Evolutionary conservation across 2,113 vertebrate species (phyloP).

Genomic region (Callopanchax toddi): DNA sequence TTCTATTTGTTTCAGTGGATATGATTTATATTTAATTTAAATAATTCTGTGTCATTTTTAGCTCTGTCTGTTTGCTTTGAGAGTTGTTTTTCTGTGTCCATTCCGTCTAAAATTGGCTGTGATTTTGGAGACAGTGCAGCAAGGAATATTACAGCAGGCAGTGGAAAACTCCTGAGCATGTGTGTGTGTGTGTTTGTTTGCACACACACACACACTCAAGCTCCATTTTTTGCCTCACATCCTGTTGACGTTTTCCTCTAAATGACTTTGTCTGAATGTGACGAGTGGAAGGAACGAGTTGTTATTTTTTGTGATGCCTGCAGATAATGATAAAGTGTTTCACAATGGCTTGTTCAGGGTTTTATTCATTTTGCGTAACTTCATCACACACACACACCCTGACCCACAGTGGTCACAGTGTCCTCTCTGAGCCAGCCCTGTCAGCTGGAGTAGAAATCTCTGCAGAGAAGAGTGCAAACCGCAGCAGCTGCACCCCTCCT

Average conservation of each 20-base stretch:
- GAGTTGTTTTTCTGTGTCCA: slow-evolving; percentile 24
- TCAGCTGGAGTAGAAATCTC: slow-evolving; percentile 44
- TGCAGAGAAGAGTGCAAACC: slow-evolving; percentile 37
- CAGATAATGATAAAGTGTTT: slow-evolving; percentile 3
- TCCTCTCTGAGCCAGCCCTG: slow-evolving; percentile 41
- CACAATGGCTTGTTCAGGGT: neutral
- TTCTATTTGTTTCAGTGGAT: slow-evolving; percentile 2
- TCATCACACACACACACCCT: neutral
- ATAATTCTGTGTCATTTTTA: neutral
- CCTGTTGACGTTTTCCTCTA: slow-evolving; percentile 42
- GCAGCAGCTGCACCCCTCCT: slow-evolving; percentile 14
- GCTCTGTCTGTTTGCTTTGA: neutral
- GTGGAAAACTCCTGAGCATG: slow-evolving; percentile 70
- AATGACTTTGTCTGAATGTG: slow-evolving; percentile 29
- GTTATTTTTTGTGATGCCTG: slow-evolving; percentile 14
- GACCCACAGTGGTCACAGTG: slow-evolving; percentile 45
- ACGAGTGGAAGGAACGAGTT: slow-evolving; percentile 18
- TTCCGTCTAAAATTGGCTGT: slow-evolving; percentile 36
- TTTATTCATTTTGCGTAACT: slow-evolving; percentile 21
- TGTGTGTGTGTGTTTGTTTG: slow-evolving; percentile 28
- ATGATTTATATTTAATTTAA: neutral
- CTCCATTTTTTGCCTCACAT: slow-evolving; percentile 9
- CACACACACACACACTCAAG: slow-evolving; percentile 12
- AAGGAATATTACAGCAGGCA: slow-evolving; percentile 72
- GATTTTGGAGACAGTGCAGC: slow-evolving; percentile 51